These are phyloP conservation scores for Hyposoter didymator DNA, from an alignment of 2,888 invertebrate species.

Conservation along the genomic window DNA sequence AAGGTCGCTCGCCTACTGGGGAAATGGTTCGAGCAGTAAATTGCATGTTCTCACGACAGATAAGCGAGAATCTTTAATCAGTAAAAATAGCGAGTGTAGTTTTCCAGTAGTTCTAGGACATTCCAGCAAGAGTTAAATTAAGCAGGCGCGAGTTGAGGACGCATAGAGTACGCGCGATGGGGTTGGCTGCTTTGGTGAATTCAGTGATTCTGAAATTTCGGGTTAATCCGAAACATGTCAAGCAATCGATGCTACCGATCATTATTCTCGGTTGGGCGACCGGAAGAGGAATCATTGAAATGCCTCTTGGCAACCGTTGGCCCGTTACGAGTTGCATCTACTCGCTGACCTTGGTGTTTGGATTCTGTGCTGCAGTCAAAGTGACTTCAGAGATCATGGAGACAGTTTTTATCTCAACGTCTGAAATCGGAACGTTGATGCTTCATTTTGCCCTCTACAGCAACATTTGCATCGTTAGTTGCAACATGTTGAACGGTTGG, in stretches of 20 bases:
- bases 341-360: constrained; percentile 41
- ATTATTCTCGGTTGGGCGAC: constrained; percentile 61
- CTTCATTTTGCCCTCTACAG: constrained; percentile 57
- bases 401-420: neutral
- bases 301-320: constrained; percentile 65
- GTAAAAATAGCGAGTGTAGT: neutral
- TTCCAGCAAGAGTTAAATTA: neutral
- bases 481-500: constrained; percentile 60
- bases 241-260: constrained; percentile 53
- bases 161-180: neutral
- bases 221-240: constrained; percentile 29
- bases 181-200: neutral
- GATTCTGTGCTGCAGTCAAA: constrained; percentile 27
- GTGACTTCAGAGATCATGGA: constrained; percentile 24
- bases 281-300: constrained; percentile 69
- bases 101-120: neutral
- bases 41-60: constrained; percentile 1
- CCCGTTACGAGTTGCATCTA: constrained; percentile 65
- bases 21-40: neutral
- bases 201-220: neutral
- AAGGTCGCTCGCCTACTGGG: neutral
- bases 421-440: constrained; percentile 36
- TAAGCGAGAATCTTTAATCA: constrained; percentile 1
- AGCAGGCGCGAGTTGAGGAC: neutral
- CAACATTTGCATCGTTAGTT: constrained; percentile 58